These are phyloP conservation scores for Seira ritae DNA, from an alignment of 2,888 invertebrate genomes.

Conservation along the genomic window DNA sequence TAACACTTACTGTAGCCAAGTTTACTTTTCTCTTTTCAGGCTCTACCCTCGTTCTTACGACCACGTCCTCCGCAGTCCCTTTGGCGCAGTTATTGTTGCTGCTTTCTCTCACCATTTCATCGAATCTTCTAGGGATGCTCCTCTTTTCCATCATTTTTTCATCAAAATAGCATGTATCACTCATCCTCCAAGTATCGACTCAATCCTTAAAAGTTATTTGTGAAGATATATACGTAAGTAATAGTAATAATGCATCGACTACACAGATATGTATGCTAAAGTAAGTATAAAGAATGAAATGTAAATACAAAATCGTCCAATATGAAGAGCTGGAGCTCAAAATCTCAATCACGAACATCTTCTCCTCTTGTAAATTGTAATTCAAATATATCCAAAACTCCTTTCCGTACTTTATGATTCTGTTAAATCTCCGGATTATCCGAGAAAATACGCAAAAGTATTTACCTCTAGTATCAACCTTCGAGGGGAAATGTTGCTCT, in stretches of 20 bases:
- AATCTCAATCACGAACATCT: too few species aligned
- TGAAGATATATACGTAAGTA: background rate
- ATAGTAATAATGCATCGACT: too few species aligned
- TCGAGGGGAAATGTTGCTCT: too few species aligned
- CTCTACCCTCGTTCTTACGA: slow-evolving; percentile 9
- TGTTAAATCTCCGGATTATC: too few species aligned
- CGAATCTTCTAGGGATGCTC: background rate
- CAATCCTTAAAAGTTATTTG: background rate
- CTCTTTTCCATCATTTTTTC: slow-evolving; percentile 19
- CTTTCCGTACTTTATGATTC: too few species aligned
- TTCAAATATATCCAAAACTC: too few species aligned
- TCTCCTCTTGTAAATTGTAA: too few species aligned
- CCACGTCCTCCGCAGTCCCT: slow-evolving; percentile 47
- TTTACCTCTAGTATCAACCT: too few species aligned
- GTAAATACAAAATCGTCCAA: background rate
- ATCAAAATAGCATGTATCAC: background rate
- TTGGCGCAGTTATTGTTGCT: slow-evolving; percentile 47
- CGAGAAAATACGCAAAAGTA: too few species aligned
- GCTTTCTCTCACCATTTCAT: slow-evolving; percentile 22
- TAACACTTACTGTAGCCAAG: background rate
- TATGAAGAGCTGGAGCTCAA: too few species aligned
- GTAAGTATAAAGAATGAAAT: background rate
- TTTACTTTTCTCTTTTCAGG: slow-evolving; percentile 31
- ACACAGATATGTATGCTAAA: background rate
- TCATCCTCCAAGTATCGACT: background rate